Evolutionary conservation across 2,797 vertebrate species (phyloP).

Genomic region (Lacerta viridis): DNA sequence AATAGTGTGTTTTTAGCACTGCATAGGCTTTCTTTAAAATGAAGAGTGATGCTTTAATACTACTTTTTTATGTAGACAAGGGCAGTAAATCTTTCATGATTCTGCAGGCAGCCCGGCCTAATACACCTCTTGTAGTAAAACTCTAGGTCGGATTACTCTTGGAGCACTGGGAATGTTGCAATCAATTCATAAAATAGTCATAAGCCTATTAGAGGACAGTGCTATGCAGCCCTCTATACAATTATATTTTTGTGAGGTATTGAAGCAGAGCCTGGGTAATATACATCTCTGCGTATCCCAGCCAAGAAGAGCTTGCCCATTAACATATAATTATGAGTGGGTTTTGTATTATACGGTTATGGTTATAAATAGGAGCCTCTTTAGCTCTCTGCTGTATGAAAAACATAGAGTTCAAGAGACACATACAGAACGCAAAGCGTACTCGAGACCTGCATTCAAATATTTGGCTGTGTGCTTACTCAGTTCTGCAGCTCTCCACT

Average conservation of each 20-base stretch:
- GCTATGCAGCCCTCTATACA: slow-evolving; percentile 22
- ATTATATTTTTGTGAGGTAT: slow-evolving; percentile 39
- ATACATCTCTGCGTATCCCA: slow-evolving; percentile 2
- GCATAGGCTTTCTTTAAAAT: slow-evolving; percentile 7
- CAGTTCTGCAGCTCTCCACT: not conserved
- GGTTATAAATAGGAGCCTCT: slow-evolving; percentile 16
- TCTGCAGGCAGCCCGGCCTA: slow-evolving; percentile 17
- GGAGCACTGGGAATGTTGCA: slow-evolving; percentile 28
- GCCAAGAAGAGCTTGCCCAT: slow-evolving; percentile 15
- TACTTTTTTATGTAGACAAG: slow-evolving; percentile 31
- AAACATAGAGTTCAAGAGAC: not conserved
- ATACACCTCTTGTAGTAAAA: slow-evolving; percentile 32
- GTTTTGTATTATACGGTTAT: not conserved
- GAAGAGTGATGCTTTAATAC: slow-evolving; percentile 24
- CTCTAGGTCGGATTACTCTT: slow-evolving; percentile 22
- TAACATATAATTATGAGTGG: slow-evolving; percentile 23
- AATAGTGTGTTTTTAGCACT: slow-evolving; percentile 20
- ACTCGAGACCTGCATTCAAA: not conserved
- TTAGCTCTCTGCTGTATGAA: not conserved
- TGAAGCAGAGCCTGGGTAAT: slow-evolving; percentile 30
- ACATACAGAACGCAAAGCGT: not conserved
- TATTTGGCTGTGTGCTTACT: not conserved
- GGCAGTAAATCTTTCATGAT: slow-evolving; percentile 36
- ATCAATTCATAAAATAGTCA: slow-evolving; percentile 45
- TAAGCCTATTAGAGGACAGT: slow-evolving; percentile 33